Evolutionary conservation across 2,888 invertebrate species (phyloP), one percentile per base, ranked within the genome.

Genomic region (Xestobium rufovillosum): DNA sequence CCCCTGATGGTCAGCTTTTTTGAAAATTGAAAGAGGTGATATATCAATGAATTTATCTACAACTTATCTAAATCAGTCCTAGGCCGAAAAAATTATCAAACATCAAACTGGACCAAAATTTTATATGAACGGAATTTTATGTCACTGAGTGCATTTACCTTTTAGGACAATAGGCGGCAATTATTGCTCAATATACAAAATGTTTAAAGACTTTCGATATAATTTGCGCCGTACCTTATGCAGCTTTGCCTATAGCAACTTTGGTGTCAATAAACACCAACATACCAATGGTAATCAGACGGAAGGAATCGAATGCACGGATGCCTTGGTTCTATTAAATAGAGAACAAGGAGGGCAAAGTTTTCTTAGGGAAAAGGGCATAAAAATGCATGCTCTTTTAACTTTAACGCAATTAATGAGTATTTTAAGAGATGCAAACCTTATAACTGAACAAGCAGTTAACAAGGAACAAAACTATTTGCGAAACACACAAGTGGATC

Each of bases 181-280:
- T n/a, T n/a, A n/a, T n/a, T n/a, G n/a, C n/a, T n/a, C n/a, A 76
- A 11, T 67, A 73, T 41, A 67, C 73, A 1, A 54, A 66, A 28
- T 64, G 72, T 11, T 63, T 71, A 38, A 59, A 70, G 25, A 59
- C 66, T 14, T 71, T 71, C 44, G 76, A 84, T 49, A 77, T 84
- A 49, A 67, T 96, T 9, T 96, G 96, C 64, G 96, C 96, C 95
- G 95, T 96, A 0, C 97, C 98, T 0, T 98, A 97, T 53, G 96
- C 96, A 2, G 97, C 97, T 2, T 67, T 98, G 34, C 96, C 97
- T 0, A 76, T 98, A 38, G 94, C 96, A 1, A 91, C 95, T 1
- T 71, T 90, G 26, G 74, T 90, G 4, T 83, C 87, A 2, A 67
- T 80, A 2, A 73, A 80, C 48, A 73, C 79, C 1, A 70, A 76